Conservation (phyloP, 2,888 invertebrate species). For the Coelinius sp. region DNA sequence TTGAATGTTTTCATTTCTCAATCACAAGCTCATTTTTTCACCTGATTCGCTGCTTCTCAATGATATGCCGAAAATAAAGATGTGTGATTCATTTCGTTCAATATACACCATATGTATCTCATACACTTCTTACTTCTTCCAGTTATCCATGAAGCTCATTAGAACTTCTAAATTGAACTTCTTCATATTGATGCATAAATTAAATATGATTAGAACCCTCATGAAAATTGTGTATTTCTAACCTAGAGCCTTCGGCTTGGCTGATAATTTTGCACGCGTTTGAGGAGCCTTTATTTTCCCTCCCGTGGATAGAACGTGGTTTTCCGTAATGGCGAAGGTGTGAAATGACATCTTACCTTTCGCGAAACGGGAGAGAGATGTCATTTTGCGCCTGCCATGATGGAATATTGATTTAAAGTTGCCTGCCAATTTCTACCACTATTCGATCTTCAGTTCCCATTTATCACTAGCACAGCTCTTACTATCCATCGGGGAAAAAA, state of each 20-base stretch:
- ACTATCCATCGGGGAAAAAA: constrained; percentile 27
- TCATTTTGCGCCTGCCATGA: too few relatives aligned
- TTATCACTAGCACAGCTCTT: constrained; percentile 45
- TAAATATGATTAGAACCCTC: background rate
- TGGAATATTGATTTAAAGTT: constrained; percentile 1
- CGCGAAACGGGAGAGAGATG: too few relatives aligned
- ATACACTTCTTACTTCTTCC: background rate
- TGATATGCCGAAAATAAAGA: background rate
- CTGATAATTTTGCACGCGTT: background rate
- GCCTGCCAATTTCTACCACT: constrained; percentile 27
- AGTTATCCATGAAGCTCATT: background rate
- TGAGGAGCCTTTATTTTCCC: too few relatives aligned
- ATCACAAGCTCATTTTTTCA: background rate
- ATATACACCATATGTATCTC: background rate
- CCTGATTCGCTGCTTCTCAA: background rate
- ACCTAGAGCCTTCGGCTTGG: too few relatives aligned
- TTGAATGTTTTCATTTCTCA: background rate
- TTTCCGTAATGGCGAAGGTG: too few relatives aligned
- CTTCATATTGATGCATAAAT: background rate
- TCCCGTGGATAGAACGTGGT: too few relatives aligned
- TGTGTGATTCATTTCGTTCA: background rate
- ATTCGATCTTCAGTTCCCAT: constrained; percentile 47
- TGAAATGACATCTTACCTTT: too few relatives aligned
- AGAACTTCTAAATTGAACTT: background rate
- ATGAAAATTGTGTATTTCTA: too few relatives aligned